phyloP scores from a whole-genome alignment of 2,113 vertebrate genomes.

The Setophaga kirtlandii region DNA sequence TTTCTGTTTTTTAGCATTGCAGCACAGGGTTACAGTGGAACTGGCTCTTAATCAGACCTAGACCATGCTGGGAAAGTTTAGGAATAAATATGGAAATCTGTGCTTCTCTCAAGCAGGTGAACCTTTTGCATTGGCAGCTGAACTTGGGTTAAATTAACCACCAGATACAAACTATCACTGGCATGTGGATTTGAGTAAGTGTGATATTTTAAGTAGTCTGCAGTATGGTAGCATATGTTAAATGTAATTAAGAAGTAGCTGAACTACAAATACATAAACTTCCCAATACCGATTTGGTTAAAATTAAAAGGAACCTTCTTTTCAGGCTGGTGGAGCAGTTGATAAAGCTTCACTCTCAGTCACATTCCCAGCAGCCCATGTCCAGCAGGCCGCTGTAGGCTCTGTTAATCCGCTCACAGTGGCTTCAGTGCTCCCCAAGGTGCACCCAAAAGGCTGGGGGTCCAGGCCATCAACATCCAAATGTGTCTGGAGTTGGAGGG shows the following conservation, averaged over 20 bases:
- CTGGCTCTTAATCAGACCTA: neutral
- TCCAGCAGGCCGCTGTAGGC: rapidly evolving
- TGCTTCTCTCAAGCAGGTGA: neutral
- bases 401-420: neutral
- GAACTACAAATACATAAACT: neutral
- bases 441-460: neutral
- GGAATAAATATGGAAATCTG: neutral
- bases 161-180: neutral
- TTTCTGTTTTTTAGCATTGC: neutral
- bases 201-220: constrained; percentile 30
- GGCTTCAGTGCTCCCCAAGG: neutral
- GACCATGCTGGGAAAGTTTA: neutral
- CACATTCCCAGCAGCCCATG: rapidly evolving
- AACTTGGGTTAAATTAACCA: neutral
- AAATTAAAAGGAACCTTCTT: neutral
- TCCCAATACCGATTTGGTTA: neutral
- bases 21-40: neutral
- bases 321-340: neutral
- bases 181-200: neutral
- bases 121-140: neutral
- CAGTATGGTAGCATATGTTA: constrained; percentile 15
- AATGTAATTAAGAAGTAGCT: neutral
- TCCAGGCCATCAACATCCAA: rapidly evolving
- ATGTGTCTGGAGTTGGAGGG: neutral
- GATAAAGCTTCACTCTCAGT: neutral